These are phyloP conservation scores for Drosophila dunni DNA, from an alignment of 1,140 invertebrate species.

Conservation along the genomic window DNA sequence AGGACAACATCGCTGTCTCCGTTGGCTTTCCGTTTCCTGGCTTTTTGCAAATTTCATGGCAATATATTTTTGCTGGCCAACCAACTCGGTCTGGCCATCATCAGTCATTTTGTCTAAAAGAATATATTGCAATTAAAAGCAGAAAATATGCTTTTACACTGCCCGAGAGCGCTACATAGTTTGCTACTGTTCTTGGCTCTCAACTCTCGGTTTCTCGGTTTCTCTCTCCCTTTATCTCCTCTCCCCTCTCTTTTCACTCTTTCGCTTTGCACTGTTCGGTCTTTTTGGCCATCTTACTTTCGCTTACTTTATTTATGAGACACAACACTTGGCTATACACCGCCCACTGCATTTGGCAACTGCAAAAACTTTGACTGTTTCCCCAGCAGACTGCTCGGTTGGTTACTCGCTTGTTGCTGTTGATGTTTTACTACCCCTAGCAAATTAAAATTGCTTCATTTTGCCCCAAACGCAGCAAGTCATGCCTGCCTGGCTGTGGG, in stretches of 20 bases:
- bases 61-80: conserved; percentile 74
- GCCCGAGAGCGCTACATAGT: conserved; percentile 59
- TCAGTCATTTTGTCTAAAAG: conserved; percentile 83
- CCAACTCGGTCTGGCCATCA: conserved; percentile 58
- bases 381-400: conserved; percentile 10
- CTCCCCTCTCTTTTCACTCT: neutral
- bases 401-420: conserved; percentile 56
- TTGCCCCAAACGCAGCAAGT: conserved; percentile 60
- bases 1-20: conserved; percentile 65
- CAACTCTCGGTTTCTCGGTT: neutral
- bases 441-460: conserved; percentile 82
- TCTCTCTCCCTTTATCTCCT: neutral
- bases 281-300: conserved; percentile 12
- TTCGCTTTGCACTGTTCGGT: neutral
- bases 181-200: conserved; percentile 22
- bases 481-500: conserved; percentile 62
- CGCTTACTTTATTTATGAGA: conserved; percentile 71
- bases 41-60: conserved; percentile 74
- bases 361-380: conserved; percentile 44
- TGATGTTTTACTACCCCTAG: conserved; percentile 78
- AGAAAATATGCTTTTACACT: conserved; percentile 80
- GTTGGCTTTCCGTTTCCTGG: conserved; percentile 77
- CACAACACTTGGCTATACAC: conserved; percentile 60
- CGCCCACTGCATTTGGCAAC: conserved; percentile 68
- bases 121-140: conserved; percentile 83